Evolutionary conservation across 1,140 invertebrate species (phyloP).

Genomic region (Arctopsyche grandis): DNA sequence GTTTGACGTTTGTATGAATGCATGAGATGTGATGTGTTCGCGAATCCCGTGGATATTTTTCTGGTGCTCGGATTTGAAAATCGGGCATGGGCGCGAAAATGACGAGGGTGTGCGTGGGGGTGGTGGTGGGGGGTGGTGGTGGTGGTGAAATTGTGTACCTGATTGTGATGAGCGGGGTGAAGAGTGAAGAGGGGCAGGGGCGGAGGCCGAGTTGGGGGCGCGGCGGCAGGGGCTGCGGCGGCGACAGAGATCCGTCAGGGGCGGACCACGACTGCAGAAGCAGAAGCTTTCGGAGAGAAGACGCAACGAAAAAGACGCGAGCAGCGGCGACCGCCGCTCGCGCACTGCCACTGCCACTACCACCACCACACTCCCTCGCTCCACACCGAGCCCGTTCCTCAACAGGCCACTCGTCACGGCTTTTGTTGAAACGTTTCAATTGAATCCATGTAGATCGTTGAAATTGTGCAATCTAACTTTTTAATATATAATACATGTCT

Average conservation of each 20-base stretch:
- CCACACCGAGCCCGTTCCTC: neutral
- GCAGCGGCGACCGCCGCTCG: neutral
- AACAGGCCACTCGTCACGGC: neutral
- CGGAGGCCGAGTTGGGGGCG: neutral
- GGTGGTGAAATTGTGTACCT: no score
- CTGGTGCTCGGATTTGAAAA: no score
- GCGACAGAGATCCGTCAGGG: neutral
- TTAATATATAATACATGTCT: no score
- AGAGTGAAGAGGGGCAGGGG: neutral
- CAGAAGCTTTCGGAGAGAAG: neutral
- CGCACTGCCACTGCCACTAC: neutral
- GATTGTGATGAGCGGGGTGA: neutral
- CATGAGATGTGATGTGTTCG: no score
- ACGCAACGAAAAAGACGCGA: neutral
- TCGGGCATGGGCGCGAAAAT: neutral
- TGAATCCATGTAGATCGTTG: no score
- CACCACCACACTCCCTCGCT: neutral
- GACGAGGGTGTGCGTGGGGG: slow-evolving; percentile 1
- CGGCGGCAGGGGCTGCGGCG: neutral
- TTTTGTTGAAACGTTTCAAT: no score
- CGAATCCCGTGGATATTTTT: no score
- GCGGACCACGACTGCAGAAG: neutral
- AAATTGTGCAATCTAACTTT: no score
- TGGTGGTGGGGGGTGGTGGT: no score
- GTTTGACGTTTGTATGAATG: no score